These are phyloP conservation scores for Apamea epomidion DNA, from an alignment of 2,888 invertebrate genomes.

Conservation along the genomic window DNA sequence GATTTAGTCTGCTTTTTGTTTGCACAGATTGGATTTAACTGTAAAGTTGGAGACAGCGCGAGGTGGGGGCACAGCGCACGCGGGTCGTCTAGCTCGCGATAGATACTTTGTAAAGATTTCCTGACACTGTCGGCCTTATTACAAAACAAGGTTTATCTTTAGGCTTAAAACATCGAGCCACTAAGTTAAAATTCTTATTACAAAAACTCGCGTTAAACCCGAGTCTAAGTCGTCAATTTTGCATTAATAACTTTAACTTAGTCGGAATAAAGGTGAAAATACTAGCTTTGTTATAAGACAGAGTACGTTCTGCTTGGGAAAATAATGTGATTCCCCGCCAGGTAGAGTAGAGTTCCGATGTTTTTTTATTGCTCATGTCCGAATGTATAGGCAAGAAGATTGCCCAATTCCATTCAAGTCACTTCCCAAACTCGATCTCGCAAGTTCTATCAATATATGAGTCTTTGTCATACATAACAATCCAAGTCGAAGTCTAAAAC, in stretches of 20 bases:
- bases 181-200: too few relatives aligned
- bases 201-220: too few relatives aligned
- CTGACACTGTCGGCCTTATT: background rate
- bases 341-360: background rate
- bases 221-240: too few relatives aligned
- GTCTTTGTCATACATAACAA: background rate
- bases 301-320: background rate
- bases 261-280: too few relatives aligned
- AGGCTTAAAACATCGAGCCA: too few relatives aligned
- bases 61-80: slow-evolving; percentile 44
- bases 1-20: slow-evolving; percentile 71
- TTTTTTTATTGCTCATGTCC: background rate
- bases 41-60: slow-evolving; percentile 56
- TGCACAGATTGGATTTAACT: slow-evolving; percentile 72
- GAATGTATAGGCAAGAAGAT: background rate
- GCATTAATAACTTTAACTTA: too few relatives aligned
- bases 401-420: background rate
- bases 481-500: too few relatives aligned
- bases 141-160: too few relatives aligned
- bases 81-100: slow-evolving; percentile 7
- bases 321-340: background rate
- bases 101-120: background rate
- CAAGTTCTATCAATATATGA: background rate
- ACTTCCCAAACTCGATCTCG: background rate
- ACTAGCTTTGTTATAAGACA: background rate